phyloP scores from a whole-genome alignment of 2,113 vertebrate genomes.

The Rhinichthys klamathensis region DNA sequence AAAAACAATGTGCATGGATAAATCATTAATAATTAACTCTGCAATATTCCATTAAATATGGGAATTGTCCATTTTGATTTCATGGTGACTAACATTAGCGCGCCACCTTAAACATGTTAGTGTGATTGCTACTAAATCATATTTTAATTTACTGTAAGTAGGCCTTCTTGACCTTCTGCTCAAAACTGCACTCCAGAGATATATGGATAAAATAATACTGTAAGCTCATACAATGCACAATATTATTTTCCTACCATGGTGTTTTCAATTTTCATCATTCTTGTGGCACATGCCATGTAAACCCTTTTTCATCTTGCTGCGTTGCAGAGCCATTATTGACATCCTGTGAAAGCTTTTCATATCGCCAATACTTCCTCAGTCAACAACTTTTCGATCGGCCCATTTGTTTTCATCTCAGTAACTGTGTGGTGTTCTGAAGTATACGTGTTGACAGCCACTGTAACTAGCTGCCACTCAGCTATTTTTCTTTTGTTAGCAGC shows the following conservation, averaged over 20 bases:
- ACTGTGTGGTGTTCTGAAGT: neutral
- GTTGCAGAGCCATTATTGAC: constrained; percentile 10
- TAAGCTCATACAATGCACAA: neutral
- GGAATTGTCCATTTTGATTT: too few relatives aligned
- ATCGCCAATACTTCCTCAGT: neutral
- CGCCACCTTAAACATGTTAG: neutral
- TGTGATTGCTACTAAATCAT: neutral
- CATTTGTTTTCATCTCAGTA: constrained; percentile 30
- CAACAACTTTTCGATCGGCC: neutral
- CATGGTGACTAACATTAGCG: neutral
- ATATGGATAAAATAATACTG: neutral
- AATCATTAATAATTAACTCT: too few relatives aligned
- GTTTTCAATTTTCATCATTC: neutral
- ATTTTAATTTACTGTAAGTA: neutral
- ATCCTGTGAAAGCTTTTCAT: constrained; percentile 7
- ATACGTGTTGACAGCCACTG: neutral
- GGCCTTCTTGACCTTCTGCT: neutral
- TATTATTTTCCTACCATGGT: neutral
- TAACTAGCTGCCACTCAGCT: constrained; percentile 16
- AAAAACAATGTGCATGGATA: too few relatives aligned
- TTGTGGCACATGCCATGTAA: constrained; percentile 12
- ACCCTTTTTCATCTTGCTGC: constrained; percentile 5
- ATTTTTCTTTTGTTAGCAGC: neutral
- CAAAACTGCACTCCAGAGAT: neutral
- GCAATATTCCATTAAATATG: too few relatives aligned